A percentile compares a stretch with the other conserved stretches of the same genome.
Conservation (phyloP, 2,888 invertebrate species). For the Thereva nobilitata region DNA sequence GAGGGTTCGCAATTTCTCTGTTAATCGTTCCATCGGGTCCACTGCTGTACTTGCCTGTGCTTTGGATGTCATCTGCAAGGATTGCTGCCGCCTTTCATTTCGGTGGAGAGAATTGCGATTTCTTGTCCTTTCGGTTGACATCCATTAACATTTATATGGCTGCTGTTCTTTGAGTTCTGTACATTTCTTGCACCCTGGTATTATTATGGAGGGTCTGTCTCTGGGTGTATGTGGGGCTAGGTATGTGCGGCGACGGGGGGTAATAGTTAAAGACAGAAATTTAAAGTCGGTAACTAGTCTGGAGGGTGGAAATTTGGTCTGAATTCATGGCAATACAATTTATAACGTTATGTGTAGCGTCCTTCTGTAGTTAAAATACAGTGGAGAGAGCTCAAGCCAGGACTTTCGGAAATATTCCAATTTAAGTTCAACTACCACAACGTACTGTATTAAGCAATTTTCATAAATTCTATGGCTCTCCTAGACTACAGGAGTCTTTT, state of each 20-base stretch:
- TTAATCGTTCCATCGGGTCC: conserved; percentile 27
- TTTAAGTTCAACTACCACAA: conserved; percentile 43
- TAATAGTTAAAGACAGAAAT: conserved; percentile 13
- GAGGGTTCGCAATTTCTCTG: conserved; percentile 27
- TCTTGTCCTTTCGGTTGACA: conserved; percentile 20
- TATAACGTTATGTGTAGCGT: conserved; percentile 19
- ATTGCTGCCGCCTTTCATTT: conserved; percentile 23
- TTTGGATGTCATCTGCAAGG: conserved; percentile 27
- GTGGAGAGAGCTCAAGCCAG: background rate
- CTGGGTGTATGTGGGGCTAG: background rate
- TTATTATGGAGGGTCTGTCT: background rate
- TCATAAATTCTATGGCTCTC: conserved; percentile 41
- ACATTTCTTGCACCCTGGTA: conserved; percentile 12
- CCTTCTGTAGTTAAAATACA: conserved; percentile 26
- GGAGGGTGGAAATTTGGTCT: conserved; percentile 26
- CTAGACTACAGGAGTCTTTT: conserved; percentile 25
- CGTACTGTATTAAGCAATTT: conserved; percentile 43
- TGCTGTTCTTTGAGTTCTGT: conserved; percentile 15
- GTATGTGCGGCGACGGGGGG: background rate
- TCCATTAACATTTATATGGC: conserved; percentile 11
- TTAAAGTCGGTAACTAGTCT: conserved; percentile 28
- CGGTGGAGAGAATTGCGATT: conserved; percentile 23
- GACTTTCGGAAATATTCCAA: conserved; percentile 40
- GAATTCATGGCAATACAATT: conserved; percentile 30
- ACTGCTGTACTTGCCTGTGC: background rate